Base-by-base conservation (phyloP, 2,888 invertebrate genomes). In the Seira sanloemensis region DNA sequence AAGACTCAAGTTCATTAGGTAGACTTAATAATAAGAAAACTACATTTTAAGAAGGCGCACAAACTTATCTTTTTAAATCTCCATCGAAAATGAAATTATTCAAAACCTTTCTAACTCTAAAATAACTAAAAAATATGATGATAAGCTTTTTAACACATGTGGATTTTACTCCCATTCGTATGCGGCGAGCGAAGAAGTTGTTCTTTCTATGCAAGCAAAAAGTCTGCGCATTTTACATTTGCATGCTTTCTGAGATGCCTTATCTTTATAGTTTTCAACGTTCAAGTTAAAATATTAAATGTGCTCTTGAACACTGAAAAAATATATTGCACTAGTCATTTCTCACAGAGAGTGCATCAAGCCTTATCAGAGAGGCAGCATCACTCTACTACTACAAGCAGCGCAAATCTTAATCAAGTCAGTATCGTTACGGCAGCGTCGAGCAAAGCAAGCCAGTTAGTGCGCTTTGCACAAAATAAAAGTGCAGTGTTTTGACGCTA, bases 391-490 rank as follows among this genome's bases (percentile, higher is more conserved):
- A 58, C 58, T 58, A 58, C 58, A 58, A 58, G 58, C n/a, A 7
- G 58, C 58, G 58, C 58, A 58, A 58, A 58, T 18, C n/a, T 18
- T 58, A 58, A 58, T 58, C 58, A 58, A 58, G 9, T 58, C n/a
- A 58, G 58, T 58, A 58, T 58, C 58, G n/a, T 58, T 9, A 58
- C n/a, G n/a, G n/a, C 18, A 58, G 58, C 58, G 58, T 18, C n/a
- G 16, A 4, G 58, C 58, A 18, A 9, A 58, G 12, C 37, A 37
- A 37, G 5, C 12, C 37, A 37, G 58, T 58, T 18, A 58, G 58
- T 58, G 58, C 58, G 58, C 58, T 58, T 58, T 58, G 58, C 58
- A 58, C n/a, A 16, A n/a, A 37, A 12, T 37, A 5, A 37, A 9
- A 12, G 37, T 37, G 7, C 37, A 37, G 7, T 37, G 37, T 37